Base-by-base conservation (phyloP, 2,113 vertebrate species). In the Bos javanicus region DNA sequence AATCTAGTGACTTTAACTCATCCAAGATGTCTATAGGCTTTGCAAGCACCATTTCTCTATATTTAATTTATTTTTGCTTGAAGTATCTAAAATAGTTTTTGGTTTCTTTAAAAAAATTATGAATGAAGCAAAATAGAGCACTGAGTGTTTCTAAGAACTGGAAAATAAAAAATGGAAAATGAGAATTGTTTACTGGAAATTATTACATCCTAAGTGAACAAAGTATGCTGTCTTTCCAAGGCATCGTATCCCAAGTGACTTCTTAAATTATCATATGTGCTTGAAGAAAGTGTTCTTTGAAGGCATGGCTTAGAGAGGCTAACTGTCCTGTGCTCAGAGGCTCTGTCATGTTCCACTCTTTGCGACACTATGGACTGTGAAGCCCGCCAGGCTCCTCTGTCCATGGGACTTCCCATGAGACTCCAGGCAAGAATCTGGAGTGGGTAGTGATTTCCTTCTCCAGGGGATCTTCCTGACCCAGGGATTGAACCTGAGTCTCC, bases 311-410 rank as follows among this genome's bases (percentile, higher is more conserved):
- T 60, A 52, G 52, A 30, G 4, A 43, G n/a, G 17, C n/a, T 28
- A 56, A 59, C 25, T 92, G 46, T 64, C 30, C 30, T 64, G 30
- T 64, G 30, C 62, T 64, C 15, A 64, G 30, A n/a, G 3, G 3
- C 7, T n/a, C 62, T 17, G 30, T 64, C 30, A 0, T n/a, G 62
- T n/a, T n/a, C 30, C 30, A 64, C 7, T 64, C 15, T 64, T n/a
- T 64, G 62, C 0, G 0, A 64, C 62, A 17, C 7, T 17, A n/a
- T 9, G 3, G 7, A 64, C 30, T n/a, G 15, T 5, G 62, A 64
- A n/a, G 33, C 62, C 33, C 1, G 0, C 7, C 62, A 67, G 16
- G 0, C 4, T n/a, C 62, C 62, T 67, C 62, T 67, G 62, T 19
- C 33, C 62, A 10, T 19, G 33, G 16, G 33, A n/a, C n/a, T 67